Evolutionary conservation across 2,797 vertebrate genomes (phyloP), one percentile per base, ranked within the genome.

Genomic region (Octomys mimax): DNA sequence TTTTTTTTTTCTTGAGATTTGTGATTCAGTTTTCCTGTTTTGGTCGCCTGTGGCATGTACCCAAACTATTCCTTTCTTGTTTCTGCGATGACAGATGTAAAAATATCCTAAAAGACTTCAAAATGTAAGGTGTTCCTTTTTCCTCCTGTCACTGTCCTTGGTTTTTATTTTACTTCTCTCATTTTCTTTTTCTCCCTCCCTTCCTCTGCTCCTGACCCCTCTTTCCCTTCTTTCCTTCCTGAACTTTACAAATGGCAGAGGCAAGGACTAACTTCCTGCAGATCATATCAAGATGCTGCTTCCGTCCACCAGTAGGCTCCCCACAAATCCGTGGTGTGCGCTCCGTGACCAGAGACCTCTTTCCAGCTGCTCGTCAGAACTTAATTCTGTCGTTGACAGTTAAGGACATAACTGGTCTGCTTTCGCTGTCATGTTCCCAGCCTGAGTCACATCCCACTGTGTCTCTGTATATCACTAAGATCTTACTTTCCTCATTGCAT

Each of bases 21-120:
- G 26, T 73, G 91, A 92, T 86, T 39, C n/a, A 86, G 52, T 70
- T 68, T 91, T 57, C 82, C 62, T 87, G 24, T 89, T 95, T 89
- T 75, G 64, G 42, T 42, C 36, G 57, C 62, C 36, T 88, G 57
- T 71, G 66, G 18, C 49, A 64, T 14, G 95, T 54, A 33, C 54
- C 33, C 59, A 73, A 77, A 64, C 33, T 16, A 87, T 91, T 94
- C 66, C 70, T 66, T 91, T 81, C 33, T 78, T 88, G 21, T 87
- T 81, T 93, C 71, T 6, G 52, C 33, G 80, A 36, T 94, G 62
- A 52, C 54, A 62, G 52, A 84, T 42, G 28, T 87, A 61, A 80
- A 75, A 91, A 59, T 89, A n/a, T 57, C 77, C 39, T 9, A 6
- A 12, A 84, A 86, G 62, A 68, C 39, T 54, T 57, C 3, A 0